Evolutionary conservation across 2,113 vertebrate genomes (phyloP).

Genomic region (Amphiprion ocellaris): DNA sequence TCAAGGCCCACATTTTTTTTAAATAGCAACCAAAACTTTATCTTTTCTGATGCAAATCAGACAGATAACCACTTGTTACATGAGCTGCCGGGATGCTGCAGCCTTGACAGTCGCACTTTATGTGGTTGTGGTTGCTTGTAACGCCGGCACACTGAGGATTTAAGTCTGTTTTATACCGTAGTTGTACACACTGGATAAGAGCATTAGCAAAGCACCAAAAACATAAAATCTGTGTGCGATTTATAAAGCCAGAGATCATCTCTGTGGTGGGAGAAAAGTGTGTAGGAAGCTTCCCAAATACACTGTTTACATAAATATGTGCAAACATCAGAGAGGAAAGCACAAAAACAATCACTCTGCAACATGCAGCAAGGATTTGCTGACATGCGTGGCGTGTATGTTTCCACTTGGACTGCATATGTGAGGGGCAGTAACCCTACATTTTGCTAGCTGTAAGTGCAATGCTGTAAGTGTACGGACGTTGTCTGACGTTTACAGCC

Average conservation of each 20-base stretch:
- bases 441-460: neutral
- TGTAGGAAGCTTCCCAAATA: neutral
- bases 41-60: slow-evolving; percentile 31
- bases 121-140: neutral
- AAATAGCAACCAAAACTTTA: slow-evolving; percentile 12
- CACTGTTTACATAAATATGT: slow-evolving; percentile 10
- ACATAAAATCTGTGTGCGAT: slow-evolving; percentile 23
- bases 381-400: slow-evolving; percentile 47
- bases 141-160: slow-evolving; percentile 13
- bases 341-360: slow-evolving; percentile 51
- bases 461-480: neutral
- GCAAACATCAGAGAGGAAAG: slow-evolving; percentile 7
- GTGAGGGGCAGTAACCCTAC: neutral
- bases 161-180: slow-evolving; percentile 36
- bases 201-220: slow-evolving; percentile 48
- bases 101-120: slow-evolving; percentile 19
- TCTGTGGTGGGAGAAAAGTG: neutral
- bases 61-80: slow-evolving; percentile 15
- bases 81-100: slow-evolving; percentile 2
- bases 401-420: slow-evolving; percentile 2
- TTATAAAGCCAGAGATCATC: slow-evolving; percentile 17
- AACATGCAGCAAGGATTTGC: slow-evolving; percentile 66
- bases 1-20: neutral
- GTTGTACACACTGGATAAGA: slow-evolving; percentile 47
- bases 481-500: no score